phyloP scores from a whole-genome alignment of 2,888 invertebrate species.

The Pasiphila rectangulata region DNA sequence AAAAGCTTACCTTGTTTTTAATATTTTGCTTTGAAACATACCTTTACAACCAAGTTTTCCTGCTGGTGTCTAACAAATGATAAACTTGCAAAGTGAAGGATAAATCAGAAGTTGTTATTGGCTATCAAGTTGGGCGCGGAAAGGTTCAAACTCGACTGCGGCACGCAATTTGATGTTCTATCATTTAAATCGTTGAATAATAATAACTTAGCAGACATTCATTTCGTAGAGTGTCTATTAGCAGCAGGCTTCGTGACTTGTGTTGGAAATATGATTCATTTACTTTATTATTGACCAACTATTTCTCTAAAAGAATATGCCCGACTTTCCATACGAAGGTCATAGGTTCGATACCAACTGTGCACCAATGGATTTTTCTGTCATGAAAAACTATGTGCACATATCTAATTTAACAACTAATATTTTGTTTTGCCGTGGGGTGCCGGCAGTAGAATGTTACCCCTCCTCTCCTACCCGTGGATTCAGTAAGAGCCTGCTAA shows the following conservation, averaged over 20 bases:
- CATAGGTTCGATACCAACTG: too few relatives aligned
- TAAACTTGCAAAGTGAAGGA: constrained; percentile 27
- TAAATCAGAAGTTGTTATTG: constrained; percentile 35
- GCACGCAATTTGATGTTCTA: constrained; percentile 45
- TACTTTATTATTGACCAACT: constrained; percentile 1
- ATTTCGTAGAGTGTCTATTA: constrained; percentile 32
- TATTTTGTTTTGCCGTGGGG: constrained; percentile 4
- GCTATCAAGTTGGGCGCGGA: constrained; percentile 37
- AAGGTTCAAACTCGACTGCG: constrained; percentile 39
- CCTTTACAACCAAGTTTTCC: background rate
- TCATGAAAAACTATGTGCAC: too few relatives aligned
- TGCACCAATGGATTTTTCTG: too few relatives aligned
- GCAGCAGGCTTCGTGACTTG: constrained; percentile 28
- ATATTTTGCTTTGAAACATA: too few relatives aligned
- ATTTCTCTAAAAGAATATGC: background rate
- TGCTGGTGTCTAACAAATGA: background rate
- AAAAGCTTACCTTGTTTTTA: too few relatives aligned
- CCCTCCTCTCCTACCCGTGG: too few relatives aligned
- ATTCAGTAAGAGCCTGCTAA: too few relatives aligned
- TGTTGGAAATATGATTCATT: constrained; percentile 5
- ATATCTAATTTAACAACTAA: background rate
- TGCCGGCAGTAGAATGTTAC: too few relatives aligned
- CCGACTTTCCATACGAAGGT: too few relatives aligned
- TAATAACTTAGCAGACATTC: constrained; percentile 39
- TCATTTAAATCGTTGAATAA: constrained; percentile 39